Percentiles rank a stretch among this genome's conserved stretches.
Conservation (phyloP, 37 sponge, comb jelly and placozoan genomes). For the Mnemiopsis leidyi region DNA sequence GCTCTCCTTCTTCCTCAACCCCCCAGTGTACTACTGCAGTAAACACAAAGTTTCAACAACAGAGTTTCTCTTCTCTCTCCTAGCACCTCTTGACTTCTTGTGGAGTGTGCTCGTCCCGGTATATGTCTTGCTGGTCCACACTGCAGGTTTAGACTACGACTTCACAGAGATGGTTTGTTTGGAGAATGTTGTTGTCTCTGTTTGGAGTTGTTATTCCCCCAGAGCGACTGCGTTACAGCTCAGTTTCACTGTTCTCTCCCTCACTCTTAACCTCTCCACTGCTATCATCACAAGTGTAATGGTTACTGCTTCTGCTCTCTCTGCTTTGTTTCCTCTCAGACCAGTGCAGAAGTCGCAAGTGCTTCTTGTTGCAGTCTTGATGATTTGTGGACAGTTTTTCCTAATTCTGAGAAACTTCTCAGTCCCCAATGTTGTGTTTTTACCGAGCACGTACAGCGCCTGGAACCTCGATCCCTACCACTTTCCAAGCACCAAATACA, state of each 20-base stretch:
- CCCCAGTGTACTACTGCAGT: neutral
- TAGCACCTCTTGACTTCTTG: neutral
- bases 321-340: neutral
- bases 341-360: neutral
- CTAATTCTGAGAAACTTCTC: neutral
- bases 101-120: neutral
- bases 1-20: neutral
- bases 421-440: neutral
- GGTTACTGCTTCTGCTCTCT: neutral
- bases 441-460: neutral
- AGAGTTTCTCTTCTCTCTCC: neutral
- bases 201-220: neutral
- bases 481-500: neutral
- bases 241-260: neutral
- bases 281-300: neutral
- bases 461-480: neutral
- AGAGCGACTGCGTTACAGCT: neutral
- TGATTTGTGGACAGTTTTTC: neutral
- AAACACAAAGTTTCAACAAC: neutral
- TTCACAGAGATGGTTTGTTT: neutral
- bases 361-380: neutral
- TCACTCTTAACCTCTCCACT: neutral
- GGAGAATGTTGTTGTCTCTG: neutral
- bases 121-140: neutral
- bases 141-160: neutral